Percentiles rank a stretch among this genome's conserved stretches.
Evolutionary conservation across 1,140 invertebrate species (phyloP).

Genomic region (Monochamus saltuarius): DNA sequence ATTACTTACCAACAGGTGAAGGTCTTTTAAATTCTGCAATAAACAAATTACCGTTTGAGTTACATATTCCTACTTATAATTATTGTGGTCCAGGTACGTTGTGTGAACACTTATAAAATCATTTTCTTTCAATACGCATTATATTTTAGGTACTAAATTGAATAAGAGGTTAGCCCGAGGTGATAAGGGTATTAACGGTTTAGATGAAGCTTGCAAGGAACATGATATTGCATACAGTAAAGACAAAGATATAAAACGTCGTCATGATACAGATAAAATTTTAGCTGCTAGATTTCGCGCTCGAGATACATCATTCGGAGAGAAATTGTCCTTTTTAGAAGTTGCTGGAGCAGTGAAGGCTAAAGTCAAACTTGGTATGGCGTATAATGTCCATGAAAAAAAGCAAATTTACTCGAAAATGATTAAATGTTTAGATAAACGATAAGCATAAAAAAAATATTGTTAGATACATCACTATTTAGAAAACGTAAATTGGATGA

Average conservation of each 20-base stretch:
- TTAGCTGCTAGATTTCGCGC: conserved; percentile 46
- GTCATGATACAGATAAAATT: conserved; percentile 47
- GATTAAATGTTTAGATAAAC: conserved; percentile 7
- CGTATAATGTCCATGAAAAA: conserved; percentile 17
- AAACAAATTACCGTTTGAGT: too few relatives aligned
- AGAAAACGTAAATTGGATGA: conserved; percentile 4
- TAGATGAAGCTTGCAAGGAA: conserved; percentile 46
- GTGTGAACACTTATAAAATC: too few relatives aligned
- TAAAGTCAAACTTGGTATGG: conserved; percentile 47
- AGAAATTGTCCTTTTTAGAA: conserved; percentile 40
- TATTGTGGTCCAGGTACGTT: too few relatives aligned
- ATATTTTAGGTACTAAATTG: too few relatives aligned
- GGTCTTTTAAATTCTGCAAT: too few relatives aligned
- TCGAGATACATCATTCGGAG: conserved; percentile 42
- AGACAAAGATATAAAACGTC: conserved; percentile 24
- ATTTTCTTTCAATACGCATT: too few relatives aligned
- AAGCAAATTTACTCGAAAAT: conserved; percentile 26
- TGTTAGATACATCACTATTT: background rate
- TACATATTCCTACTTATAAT: too few relatives aligned
- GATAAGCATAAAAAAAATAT: conserved; percentile 8
- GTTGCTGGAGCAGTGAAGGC: conserved; percentile 45
- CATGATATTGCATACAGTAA: conserved; percentile 46
- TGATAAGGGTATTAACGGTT: background rate
- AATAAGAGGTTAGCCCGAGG: too few relatives aligned
- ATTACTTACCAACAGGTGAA: too few relatives aligned